Evolutionary conservation across 2,888 invertebrate species (phyloP), one percentile per base, ranked within the genome.

Genomic region (Melieria crassipennis): DNA sequence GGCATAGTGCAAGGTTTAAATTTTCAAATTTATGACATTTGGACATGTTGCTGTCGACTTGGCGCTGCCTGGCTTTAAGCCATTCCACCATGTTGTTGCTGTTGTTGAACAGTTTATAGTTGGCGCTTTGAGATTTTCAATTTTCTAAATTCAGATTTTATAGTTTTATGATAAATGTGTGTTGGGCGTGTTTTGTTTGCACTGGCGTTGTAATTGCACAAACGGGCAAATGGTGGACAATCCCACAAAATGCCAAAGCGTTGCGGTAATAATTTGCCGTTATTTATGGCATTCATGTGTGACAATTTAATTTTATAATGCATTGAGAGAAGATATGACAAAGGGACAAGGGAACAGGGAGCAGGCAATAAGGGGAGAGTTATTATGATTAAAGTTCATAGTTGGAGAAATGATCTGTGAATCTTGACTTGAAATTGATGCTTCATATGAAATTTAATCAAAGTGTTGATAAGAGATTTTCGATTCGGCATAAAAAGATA

Each of bases 121-220:
- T 16, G 13, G 42, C 9, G 13, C 11, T 64, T 64, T 52, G 50
- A 43, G 10, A 64, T 50, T 64, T 64, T 30, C 30, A 64, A 64
- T 64, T 52, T 64, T 50, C 43, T 7, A 42, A 64, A 64, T 52
- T 42, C 64, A 64, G 50, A 63, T 48, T 63, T 47, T 48, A 63
- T 63, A 6, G n/a, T 16, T 48, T 48, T 63, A 47, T 47, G 47
- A 62, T 47, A 47, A 62, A 62, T 62, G 62, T 16, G n/a, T 42
- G 10, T 47, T 16, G 10, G 62, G 42, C 62, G 47, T 62, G 62
- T 47, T 62, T 47, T 16, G 4, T 47, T 42, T 62, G 16, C 6
- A 3, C 30, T 62, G 16, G 10, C 7, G 45, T 43, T 60, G 45
- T 42, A 43, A 43, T 60, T 16, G 58, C 7, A 13, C 42, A 11